phyloP scores from a whole-genome alignment of 2,797 vertebrate genomes.

The Prionace glauca region DNA sequence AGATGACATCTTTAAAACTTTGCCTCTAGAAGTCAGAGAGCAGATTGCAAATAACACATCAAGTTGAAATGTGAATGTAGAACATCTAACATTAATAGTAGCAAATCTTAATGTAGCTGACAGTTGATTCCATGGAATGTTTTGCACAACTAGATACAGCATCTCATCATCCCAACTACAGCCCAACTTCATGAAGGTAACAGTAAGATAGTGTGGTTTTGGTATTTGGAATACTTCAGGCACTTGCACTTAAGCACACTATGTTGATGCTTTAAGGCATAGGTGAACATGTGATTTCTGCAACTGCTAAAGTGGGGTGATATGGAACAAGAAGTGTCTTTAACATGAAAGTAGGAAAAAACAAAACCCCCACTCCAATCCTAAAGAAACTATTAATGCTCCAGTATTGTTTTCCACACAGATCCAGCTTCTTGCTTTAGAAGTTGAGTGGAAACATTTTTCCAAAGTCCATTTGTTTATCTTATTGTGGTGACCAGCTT shows the following conservation, averaged over 20 bases:
- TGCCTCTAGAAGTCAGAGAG: slow-evolving; percentile 24
- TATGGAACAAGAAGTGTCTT: background rate
- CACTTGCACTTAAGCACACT: background rate
- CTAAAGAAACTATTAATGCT: background rate
- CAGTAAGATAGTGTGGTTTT: background rate
- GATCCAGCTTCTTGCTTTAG: background rate
- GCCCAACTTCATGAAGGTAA: background rate
- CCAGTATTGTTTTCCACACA: background rate
- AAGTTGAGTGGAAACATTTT: background rate
- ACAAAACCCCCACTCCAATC: background rate
- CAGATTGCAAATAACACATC: background rate
- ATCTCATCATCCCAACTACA: background rate
- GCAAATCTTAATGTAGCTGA: background rate
- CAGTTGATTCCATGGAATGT: background rate
- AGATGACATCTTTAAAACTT: slow-evolving; percentile 27
- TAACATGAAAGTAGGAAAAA: background rate
- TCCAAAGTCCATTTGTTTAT: background rate
- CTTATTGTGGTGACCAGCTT: background rate
- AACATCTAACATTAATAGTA: background rate
- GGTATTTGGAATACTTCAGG: background rate
- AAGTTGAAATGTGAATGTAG: background rate
- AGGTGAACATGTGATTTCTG: background rate
- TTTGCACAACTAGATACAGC: background rate
- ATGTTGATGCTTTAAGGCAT: background rate
- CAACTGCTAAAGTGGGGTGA: background rate